Percentiles rank a stretch among this genome's conserved stretches.
These are phyloP conservation scores for Acrobeloides nanus DNA, from an alignment of 2,888 invertebrate genomes.

Conservation along the genomic window DNA sequence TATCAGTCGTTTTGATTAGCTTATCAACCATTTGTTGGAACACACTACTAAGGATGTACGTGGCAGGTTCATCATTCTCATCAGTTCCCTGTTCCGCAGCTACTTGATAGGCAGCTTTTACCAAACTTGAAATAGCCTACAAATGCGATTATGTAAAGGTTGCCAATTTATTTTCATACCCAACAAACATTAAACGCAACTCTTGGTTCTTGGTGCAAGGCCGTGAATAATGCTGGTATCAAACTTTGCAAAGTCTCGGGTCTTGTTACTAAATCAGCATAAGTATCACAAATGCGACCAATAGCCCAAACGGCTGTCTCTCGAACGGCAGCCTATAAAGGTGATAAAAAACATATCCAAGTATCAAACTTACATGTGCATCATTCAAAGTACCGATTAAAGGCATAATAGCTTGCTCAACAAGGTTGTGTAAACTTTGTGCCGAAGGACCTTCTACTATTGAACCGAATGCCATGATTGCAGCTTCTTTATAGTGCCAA, in stretches of 20 bases:
- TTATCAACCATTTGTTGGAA: constrained; percentile 87
- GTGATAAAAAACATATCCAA: background rate
- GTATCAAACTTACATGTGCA: constrained; percentile 67
- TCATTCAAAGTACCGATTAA: constrained; percentile 91
- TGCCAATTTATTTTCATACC: too few species aligned
- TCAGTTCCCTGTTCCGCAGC: constrained; percentile 65
- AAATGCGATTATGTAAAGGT: constrained; percentile 16
- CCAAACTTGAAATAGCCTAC: constrained; percentile 79
- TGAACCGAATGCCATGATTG: constrained; percentile 92
- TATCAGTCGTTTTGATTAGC: constrained; percentile 84
- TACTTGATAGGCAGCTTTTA: constrained; percentile 85
- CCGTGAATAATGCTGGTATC: constrained; percentile 61
- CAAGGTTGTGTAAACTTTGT: constrained; percentile 77
- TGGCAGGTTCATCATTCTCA: constrained; percentile 63
- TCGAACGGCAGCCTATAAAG: constrained; percentile 63
- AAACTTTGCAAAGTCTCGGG: constrained; percentile 56
- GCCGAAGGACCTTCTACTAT: constrained; percentile 84
- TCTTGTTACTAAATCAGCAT: constrained; percentile 44
- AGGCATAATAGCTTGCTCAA: constrained; percentile 91
- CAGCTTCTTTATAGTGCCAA: constrained; percentile 72
- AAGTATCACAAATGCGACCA: constrained; percentile 84
- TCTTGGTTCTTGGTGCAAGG: constrained; percentile 82
- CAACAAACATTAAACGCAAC: constrained; percentile 98
- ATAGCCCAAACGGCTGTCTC: constrained; percentile 98
- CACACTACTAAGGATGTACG: constrained; percentile 84